phyloP scores from a whole-genome alignment of 2,113 vertebrate species.

The Bubo blakistoni region DNA sequence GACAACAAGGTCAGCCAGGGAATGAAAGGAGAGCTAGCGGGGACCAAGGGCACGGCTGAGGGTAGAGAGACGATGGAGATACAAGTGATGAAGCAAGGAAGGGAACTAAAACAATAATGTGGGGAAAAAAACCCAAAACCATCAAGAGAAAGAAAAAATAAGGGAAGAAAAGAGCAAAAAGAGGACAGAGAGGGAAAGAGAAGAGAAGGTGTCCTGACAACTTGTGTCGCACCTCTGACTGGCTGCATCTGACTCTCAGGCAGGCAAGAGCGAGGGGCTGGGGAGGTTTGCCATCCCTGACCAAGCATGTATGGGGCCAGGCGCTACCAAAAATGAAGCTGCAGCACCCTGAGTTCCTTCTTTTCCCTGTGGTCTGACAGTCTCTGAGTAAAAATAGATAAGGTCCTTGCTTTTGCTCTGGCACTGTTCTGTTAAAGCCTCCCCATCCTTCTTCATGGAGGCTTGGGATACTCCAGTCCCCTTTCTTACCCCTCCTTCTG shows the following conservation, averaged over 20 bases:
- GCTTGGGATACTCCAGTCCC: rapidly evolving
- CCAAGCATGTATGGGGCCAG: rapidly evolving
- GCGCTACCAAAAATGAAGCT: not conserved
- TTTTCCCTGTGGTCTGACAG: not conserved
- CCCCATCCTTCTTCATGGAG: not conserved
- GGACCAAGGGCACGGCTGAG: not conserved
- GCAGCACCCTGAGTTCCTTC: not conserved
- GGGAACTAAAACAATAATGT: not conserved
- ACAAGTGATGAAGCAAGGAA: not conserved
- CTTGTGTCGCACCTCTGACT: not conserved
- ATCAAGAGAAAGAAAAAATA: not conserved
- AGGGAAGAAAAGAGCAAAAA: not conserved
- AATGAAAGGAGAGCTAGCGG: not conserved
- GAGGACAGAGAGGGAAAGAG: not conserved
- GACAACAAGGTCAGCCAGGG: not conserved
- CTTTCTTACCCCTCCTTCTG: not conserved
- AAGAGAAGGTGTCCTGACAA: not conserved
- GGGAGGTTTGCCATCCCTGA: not conserved
- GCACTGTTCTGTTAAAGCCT: not conserved
- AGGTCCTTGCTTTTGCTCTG: not conserved
- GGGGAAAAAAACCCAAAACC: not conserved
- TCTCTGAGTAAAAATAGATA: not conserved
- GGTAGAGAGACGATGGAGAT: rapidly evolving
- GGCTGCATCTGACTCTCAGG: not conserved
- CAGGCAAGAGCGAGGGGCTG: rapidly evolving